Conservation (phyloP, 2,888 invertebrate species). For the Andrena minutula region DNA sequence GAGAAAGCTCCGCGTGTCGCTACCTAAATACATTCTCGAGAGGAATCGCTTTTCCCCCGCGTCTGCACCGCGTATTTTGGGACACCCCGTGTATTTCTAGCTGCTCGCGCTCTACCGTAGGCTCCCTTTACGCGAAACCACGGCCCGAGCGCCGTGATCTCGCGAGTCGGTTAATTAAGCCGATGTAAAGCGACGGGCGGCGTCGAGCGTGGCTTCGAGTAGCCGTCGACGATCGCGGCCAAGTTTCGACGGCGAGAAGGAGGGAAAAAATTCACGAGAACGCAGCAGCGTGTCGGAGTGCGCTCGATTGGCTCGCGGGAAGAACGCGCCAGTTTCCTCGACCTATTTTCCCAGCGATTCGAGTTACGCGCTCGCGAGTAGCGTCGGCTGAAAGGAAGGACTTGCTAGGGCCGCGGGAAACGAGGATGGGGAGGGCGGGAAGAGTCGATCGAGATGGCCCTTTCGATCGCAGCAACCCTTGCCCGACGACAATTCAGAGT, state of each 20-base stretch:
- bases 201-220: conserved; percentile 10
- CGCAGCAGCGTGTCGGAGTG: background rate
- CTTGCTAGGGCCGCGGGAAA: conserved; percentile 1
- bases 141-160: background rate
- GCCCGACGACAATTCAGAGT: background rate
- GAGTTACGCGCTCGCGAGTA: conserved; percentile 27
- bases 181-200: conserved; percentile 21
- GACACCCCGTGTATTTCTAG: background rate
- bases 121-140: background rate
- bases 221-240: conserved; percentile 21
- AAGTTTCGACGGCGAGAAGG: conserved; percentile 5
- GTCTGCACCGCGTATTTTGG: background rate
- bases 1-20: too few relatives aligned
- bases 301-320: conserved; percentile 25
- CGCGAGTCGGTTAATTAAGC: conserved; percentile 28
- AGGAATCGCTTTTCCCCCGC: background rate
- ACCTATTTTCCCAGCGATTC: conserved; percentile 23
- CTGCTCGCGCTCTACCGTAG: background rate
- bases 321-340: conserved; percentile 29
- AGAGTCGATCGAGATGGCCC: background rate
- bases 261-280: conserved; percentile 27
- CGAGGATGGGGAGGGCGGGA: background rate
- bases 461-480: conserved; percentile 8
- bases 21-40: too few relatives aligned
- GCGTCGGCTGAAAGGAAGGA: conserved; percentile 12